Percentiles rank a stretch among this genome's conserved stretches.
Evolutionary conservation across 2,113 vertebrate genomes (phyloP).

Genomic region (Dipodomys spectabilis): DNA sequence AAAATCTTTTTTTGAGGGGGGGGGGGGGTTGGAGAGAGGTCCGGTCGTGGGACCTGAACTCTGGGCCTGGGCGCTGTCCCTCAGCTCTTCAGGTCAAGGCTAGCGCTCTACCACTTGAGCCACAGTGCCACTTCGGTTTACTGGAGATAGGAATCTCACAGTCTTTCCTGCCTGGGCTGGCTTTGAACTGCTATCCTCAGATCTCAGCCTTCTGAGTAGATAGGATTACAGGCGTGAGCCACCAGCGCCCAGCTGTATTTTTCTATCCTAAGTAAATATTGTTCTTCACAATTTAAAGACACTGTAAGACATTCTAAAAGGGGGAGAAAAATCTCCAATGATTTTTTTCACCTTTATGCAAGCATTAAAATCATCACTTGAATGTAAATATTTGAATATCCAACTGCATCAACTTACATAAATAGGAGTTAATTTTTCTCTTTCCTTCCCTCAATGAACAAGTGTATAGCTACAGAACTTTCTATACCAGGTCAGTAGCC

Average conservation of each 20-base stretch:
- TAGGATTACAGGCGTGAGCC: no score
- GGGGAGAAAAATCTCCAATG: background rate
- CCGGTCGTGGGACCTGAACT: no score
- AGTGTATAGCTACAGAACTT: background rate
- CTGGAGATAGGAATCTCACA: no score
- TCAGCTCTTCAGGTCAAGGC: no score
- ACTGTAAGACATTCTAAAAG: background rate
- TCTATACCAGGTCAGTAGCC: background rate
- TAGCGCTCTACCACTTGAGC: no score
- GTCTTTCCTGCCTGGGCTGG: no score
- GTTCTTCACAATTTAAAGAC: slow-evolving; percentile 14
- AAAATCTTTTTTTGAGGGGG: no score
- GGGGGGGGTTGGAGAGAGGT: no score
- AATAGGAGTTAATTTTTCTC: background rate
- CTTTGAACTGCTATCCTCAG: no score
- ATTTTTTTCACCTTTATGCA: background rate
- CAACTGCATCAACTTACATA: background rate
- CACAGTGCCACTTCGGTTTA: no score
- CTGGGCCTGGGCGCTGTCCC: no score
- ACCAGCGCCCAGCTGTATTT: background rate
- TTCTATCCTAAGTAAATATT: background rate
- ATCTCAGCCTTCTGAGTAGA: no score
- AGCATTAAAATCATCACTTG: background rate
- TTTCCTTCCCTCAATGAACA: background rate
- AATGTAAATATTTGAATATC: background rate